Evolutionary conservation across 2,888 invertebrate genomes (phyloP).

Genomic region (Sussaba pulchella): DNA sequence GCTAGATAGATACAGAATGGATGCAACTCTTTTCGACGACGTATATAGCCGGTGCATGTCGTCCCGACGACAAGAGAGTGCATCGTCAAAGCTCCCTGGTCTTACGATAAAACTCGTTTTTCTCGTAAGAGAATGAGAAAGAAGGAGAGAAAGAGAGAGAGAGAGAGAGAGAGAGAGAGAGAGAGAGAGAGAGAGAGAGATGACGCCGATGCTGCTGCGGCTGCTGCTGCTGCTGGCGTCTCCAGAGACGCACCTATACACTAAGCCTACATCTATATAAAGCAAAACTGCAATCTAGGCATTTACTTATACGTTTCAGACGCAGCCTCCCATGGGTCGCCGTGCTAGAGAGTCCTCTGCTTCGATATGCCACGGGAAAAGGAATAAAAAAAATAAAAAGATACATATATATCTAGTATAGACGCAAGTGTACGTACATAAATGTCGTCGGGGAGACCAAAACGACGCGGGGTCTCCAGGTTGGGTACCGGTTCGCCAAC

Average conservation of each 20-base stretch:
- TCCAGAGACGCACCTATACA: slow-evolving; percentile 34
- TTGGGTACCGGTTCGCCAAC: slow-evolving; percentile 65
- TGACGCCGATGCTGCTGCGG: slow-evolving; percentile 6
- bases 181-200: not conserved
- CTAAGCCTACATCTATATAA: not conserved
- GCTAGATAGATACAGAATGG: not conserved
- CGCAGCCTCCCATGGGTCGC: slow-evolving; percentile 15
- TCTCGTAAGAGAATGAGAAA: slow-evolving; percentile 13
- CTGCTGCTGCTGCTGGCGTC: slow-evolving; percentile 21
- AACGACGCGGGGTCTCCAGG: slow-evolving; percentile 26
- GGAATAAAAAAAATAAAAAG: not conserved
- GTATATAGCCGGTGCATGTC: not conserved
- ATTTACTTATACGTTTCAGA: slow-evolving; percentile 19
- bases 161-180: not conserved
- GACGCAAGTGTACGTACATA: not conserved
- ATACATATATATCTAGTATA: not conserved
- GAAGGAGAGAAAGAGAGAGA: too few relatives aligned
- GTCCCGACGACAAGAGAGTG: slow-evolving; percentile 21
- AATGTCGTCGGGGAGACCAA: slow-evolving; percentile 29
- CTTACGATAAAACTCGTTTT: slow-evolving; percentile 60
- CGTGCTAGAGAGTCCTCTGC: slow-evolving; percentile 23
- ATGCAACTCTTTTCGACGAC: slow-evolving; percentile 18
- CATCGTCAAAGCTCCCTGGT: slow-evolving; percentile 51
- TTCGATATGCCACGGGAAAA: not conserved
- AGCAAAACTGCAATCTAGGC: slow-evolving; percentile 19